phyloP scores from a whole-genome alignment of 2,888 invertebrate genomes.

The Trachelus stipa region DNA sequence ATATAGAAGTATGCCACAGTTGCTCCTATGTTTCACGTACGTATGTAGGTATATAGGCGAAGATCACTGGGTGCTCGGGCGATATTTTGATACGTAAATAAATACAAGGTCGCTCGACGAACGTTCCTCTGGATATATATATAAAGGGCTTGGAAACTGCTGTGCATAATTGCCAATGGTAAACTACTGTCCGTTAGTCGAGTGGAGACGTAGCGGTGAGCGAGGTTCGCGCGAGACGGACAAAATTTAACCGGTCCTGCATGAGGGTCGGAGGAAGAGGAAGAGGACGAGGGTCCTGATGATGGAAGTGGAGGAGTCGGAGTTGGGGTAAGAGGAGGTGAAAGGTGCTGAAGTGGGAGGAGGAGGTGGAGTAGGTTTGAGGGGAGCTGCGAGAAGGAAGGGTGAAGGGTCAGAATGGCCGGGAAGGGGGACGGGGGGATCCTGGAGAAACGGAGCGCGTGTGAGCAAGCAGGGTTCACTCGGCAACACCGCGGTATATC shows the following conservation, averaged over 20 bases:
- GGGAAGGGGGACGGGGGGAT: background rate
- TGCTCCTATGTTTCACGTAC: background rate
- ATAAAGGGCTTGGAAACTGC: conserved; percentile 46
- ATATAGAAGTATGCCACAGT: background rate
- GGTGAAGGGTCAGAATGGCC: no score
- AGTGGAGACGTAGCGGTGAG: conserved; percentile 10
- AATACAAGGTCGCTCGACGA: conserved; percentile 54
- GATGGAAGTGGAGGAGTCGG: conserved; percentile 14
- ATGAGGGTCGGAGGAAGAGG: no score
- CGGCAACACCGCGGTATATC: conserved; percentile 53
- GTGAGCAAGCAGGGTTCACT: conserved; percentile 40
- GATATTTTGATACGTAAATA: conserved; percentile 55
- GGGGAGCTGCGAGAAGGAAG: background rate
- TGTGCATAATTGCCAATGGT: conserved; percentile 37
- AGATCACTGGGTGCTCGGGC: conserved; percentile 29
- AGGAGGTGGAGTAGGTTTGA: conserved; percentile 27
- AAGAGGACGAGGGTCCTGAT: background rate
- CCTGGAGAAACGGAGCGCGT: conserved; percentile 28
- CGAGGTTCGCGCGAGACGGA: no score
- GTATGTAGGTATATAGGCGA: background rate
- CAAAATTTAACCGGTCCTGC: no score
- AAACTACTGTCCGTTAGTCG: background rate
- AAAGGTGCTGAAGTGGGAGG: conserved; percentile 4
- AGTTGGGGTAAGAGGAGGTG: conserved; percentile 15
- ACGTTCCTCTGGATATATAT: conserved; percentile 41